phyloP scores from a whole-genome alignment of 2,888 invertebrate species.

The Drosophila gaucha region DNA sequence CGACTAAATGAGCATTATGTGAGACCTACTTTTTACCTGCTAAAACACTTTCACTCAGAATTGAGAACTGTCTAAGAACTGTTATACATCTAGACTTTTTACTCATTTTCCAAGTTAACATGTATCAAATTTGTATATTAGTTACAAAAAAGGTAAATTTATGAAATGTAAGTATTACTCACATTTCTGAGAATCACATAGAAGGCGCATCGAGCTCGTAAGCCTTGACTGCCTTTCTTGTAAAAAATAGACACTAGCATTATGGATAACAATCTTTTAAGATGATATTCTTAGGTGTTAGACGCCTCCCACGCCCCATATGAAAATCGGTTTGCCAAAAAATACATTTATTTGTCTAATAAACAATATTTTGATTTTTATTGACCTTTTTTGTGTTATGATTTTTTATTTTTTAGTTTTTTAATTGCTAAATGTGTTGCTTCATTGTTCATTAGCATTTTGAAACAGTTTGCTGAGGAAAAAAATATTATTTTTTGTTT shows the following conservation, averaged over 20 bases:
- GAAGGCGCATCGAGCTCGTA: too few species aligned
- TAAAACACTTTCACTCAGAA: neutral
- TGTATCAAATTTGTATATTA: too few species aligned
- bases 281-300: too few species aligned
- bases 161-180: neutral
- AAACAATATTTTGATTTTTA: slow-evolving; percentile 74
- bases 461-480: slow-evolving; percentile 20
- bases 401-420: slow-evolving; percentile 13
- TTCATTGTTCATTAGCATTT: slow-evolving; percentile 14
- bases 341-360: slow-evolving; percentile 66
- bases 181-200: neutral
- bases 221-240: too few species aligned
- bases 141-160: too few species aligned
- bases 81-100: too few species aligned
- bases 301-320: slow-evolving; percentile 6
- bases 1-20: neutral
- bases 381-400: slow-evolving; percentile 55
- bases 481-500: neutral
- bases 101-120: too few species aligned
- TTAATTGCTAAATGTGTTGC: slow-evolving; percentile 36
- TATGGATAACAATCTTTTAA: too few species aligned
- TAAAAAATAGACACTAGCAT: too few species aligned
- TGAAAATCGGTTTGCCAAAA: slow-evolving; percentile 31
- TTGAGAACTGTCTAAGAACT: too few species aligned
- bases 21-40: neutral